Evolutionary conservation across 2,888 invertebrate genomes (phyloP).

Genomic region (Quadroppia sp.): DNA sequence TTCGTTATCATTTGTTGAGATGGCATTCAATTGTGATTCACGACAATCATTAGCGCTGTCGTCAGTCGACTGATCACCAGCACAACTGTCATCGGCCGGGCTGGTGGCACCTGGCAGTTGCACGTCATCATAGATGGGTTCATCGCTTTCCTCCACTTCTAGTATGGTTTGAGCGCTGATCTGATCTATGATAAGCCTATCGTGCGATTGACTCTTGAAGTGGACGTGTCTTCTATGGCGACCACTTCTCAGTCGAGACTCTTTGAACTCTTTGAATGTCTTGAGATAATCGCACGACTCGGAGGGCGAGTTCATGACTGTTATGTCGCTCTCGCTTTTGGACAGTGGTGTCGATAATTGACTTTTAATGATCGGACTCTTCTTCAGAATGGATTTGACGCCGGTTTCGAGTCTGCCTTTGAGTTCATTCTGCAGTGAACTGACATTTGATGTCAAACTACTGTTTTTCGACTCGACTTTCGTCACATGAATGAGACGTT

Average conservation of each 20-base stretch:
- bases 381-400: constrained; percentile 47
- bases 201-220: constrained; percentile 28
- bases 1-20: constrained; percentile 9
- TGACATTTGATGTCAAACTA: background rate
- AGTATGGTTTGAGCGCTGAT: constrained; percentile 35
- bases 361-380: constrained; percentile 22
- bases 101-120: constrained; percentile 1
- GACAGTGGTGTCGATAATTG: background rate
- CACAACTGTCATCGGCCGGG: background rate
- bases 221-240: constrained; percentile 35
- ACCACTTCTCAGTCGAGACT: background rate
- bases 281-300: constrained; percentile 15
- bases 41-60: constrained; percentile 1
- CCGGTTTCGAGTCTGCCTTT: constrained; percentile 39
- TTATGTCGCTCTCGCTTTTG: background rate
- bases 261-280: constrained; percentile 33
- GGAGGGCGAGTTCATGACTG: background rate
- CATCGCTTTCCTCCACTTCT: constrained; percentile 37
- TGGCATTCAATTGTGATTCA: constrained; percentile 9
- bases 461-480: background rate
- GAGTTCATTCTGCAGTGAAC: constrained; percentile 22
- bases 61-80: background rate
- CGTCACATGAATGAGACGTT: constrained; percentile 27
- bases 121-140: constrained; percentile 41
- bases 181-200: constrained; percentile 34